These are phyloP conservation scores for Drosophila sechellia DNA, from an alignment of 1,140 invertebrate species.

Conservation along the genomic window DNA sequence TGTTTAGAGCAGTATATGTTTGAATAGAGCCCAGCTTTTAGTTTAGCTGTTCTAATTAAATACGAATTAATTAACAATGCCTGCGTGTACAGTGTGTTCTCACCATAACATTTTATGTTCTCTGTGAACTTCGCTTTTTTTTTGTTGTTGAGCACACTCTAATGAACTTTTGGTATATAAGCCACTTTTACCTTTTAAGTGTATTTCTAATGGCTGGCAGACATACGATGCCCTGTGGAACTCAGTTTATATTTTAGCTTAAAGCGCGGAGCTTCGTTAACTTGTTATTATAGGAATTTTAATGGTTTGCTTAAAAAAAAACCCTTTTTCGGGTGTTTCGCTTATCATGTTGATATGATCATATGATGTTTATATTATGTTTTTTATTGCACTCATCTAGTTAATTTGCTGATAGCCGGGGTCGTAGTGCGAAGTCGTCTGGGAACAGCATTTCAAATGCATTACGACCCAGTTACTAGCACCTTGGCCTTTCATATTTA, in stretches of 20 bases:
- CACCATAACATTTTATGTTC: constrained; percentile 12
- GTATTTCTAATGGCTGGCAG: neutral
- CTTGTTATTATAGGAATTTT: neutral
- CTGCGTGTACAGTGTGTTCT: neutral
- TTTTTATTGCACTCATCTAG: constrained; percentile 7
- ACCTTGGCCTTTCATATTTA: neutral
- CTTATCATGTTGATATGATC: constrained; percentile 11
- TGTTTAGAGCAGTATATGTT: neutral
- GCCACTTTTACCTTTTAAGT: constrained; percentile 3
- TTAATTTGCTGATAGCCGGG: neutral
- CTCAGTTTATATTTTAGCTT: neutral
- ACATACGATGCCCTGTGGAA: neutral
- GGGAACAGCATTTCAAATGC: neutral
- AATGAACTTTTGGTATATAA: constrained; percentile 1
- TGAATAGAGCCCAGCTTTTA: constrained; percentile 12
- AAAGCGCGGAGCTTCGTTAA: neutral
- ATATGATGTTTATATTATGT: constrained; percentile 5
- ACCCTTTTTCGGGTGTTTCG: neutral
- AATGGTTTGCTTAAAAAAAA: constrained; percentile 1
- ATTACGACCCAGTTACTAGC: neutral
- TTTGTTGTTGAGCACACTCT: constrained; percentile 3
- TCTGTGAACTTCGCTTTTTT: constrained; percentile 2
- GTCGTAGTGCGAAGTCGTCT: neutral
- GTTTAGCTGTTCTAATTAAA: constrained; percentile 39
- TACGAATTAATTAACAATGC: constrained; percentile 29